Evolutionary conservation across 2,888 invertebrate genomes (phyloP), one percentile per base, ranked within the genome.

Genomic region (Unio pictorum): DNA sequence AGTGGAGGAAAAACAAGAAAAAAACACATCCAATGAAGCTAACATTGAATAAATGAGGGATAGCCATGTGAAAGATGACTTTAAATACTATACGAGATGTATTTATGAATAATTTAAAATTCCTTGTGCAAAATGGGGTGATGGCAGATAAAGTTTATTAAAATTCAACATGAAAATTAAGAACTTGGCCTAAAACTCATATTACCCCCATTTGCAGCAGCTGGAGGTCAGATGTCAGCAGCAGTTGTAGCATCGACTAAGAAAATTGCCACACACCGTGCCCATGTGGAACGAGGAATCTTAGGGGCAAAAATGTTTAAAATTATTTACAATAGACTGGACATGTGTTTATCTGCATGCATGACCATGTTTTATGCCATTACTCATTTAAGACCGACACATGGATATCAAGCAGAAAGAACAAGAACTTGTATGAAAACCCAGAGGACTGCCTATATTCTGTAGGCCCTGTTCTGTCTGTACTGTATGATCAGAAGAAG

Each of bases 71-170:
- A 23, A 23, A 23, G 23, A 23, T 23, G 23, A 23, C 23, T 23
- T 23, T n/a, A 64, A 61, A 18, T 69, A 71, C 56, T 74, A 72
- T 59, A 74, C 67, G 30, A 69, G 65, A 1, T 66, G 69, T 59
- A 59, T 15, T 26, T 57, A 69, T 67, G 54, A 64, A 1, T 61
- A 68, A 55, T 72, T 75, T 61, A 26, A 62, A 61, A 11, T 78
- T 74, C 61, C 66, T 72, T 28, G 63, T 74, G 17, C 73, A 73
- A 8, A 67, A 75, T 67, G 70, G 70, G 11, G 55, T 76, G 3
- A 74, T 76, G 72, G 69, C 66, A 7, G 74, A 78, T 54, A 75
- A 72, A 70, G 68, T 6, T 72, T 72, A 26, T 30, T 59, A 23
- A 23, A 18, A 73, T 76, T 8, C 4, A 34, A 6, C 61, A 73